Evolutionary conservation across 2,888 invertebrate genomes (phyloP).

Genomic region (Anthrax anthrax): DNA sequence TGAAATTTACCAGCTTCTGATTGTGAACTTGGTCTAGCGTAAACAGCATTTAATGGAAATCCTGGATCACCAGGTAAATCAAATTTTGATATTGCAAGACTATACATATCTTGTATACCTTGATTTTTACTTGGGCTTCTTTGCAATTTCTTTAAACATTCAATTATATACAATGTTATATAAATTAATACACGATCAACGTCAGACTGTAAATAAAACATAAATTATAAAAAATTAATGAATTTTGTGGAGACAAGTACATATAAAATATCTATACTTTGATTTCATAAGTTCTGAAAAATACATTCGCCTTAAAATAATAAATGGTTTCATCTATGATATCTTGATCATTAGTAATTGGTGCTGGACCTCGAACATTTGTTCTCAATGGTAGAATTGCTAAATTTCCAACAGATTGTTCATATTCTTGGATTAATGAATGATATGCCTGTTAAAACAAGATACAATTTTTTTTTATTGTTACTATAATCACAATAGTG

Average conservation of each 20-base stretch:
- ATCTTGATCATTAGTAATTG: constrained; percentile 60
- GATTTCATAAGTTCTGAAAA: constrained; percentile 97
- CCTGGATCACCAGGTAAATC: constrained; percentile 92
- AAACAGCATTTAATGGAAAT: constrained; percentile 92
- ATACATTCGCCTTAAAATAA: constrained; percentile 98
- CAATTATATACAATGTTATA: constrained; percentile 91
- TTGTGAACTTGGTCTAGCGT: constrained; percentile 65
- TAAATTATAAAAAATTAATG: constrained; percentile 15
- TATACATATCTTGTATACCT: constrained; percentile 91
- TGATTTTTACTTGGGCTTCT: constrained; percentile 80
- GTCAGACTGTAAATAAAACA: constrained; percentile 78
- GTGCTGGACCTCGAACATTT: constrained; percentile 85
- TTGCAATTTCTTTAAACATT: constrained; percentile 89
- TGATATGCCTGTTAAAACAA: constrained; percentile 69
- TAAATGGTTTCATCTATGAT: constrained; percentile 95
- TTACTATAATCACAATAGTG: too few relatives aligned
- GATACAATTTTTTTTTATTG: too few relatives aligned
- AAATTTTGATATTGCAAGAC: constrained; percentile 85
- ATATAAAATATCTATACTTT: constrained; percentile 46
- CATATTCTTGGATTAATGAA: constrained; percentile 66
- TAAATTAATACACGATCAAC: constrained; percentile 95
- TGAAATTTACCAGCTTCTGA: constrained; percentile 76
- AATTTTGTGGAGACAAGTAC: neutral
- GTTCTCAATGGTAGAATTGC: constrained; percentile 85
- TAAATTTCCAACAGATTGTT: constrained; percentile 74